phyloP scores from a whole-genome alignment of 2,888 invertebrate species.

The Podotricha telesiphe region DNA sequence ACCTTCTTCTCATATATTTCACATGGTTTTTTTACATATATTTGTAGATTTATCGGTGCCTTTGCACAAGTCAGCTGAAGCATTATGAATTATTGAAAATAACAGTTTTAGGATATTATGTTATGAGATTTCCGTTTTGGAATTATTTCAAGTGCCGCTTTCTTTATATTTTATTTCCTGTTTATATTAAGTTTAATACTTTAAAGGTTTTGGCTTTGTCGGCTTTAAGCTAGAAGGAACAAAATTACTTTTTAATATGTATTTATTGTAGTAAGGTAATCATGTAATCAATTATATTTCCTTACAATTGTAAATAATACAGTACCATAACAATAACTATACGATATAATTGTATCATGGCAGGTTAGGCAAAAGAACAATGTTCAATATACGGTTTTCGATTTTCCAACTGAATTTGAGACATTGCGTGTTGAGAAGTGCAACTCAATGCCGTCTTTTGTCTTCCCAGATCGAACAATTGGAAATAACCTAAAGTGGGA shows the following conservation, averaged over 20 bases:
- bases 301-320: too few relatives aligned
- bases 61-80: conserved; percentile 73
- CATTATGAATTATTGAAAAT: conserved; percentile 58
- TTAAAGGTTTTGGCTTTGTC: background rate
- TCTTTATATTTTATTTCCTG: conserved; percentile 67
- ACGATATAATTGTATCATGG: too few relatives aligned
- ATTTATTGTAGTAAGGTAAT: background rate
- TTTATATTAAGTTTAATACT: conserved; percentile 38
- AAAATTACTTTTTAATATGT: background rate
- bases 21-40: conserved; percentile 51
- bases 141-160: conserved; percentile 56
- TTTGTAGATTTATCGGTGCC: conserved; percentile 60
- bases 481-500: too few relatives aligned
- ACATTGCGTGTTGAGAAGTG: too few relatives aligned
- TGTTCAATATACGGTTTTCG: too few relatives aligned
- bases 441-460: too few relatives aligned
- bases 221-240: background rate
- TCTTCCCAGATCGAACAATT: too few relatives aligned
- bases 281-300: background rate
- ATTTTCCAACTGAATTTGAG: too few relatives aligned
- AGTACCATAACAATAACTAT: too few relatives aligned
- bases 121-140: conserved; percentile 71
- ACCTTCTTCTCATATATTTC: conserved; percentile 45
- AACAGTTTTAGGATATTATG: conserved; percentile 69
- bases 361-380: too few relatives aligned